Evolutionary conservation across 2,797 vertebrate genomes (phyloP), one percentile per base, ranked within the genome.

Genomic region (Carcharodon carcharias): DNA sequence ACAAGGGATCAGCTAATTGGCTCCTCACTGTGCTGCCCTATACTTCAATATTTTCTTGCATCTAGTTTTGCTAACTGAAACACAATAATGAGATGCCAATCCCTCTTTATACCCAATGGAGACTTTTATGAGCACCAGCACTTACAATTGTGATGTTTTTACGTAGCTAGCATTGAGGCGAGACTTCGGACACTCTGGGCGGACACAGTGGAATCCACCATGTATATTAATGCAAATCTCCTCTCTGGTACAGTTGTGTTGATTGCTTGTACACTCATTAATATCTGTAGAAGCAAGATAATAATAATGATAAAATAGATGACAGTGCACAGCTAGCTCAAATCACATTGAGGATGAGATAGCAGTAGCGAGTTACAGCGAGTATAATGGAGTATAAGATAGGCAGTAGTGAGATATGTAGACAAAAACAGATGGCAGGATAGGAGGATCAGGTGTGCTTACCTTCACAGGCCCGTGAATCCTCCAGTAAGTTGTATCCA

Each of bases 61-160:
- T 31, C 88, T 9, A 16, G 35, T n/a, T n/a, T 80, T 21, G 18
- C n/a, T 67, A 8, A 45, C 61, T 65, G 35, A 40, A 67, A 93
- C 21, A 8, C 58, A 91, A 31, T 6, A n/a, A 18, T 93, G 23
- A 3, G 35, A 93, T 26, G n/a, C 61, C 21, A 67, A 26, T 45
- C n/a, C 31, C n/a, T 45, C 6, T n/a, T 92, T 63, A 12, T 0
- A 23, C n/a, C 56, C n/a, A 12, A 26, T 67, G 12, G 91, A 67
- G 58, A n/a, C 45, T 26, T 65, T 93, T 65, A 8, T n/a, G 35
- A n/a, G 45, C 31, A 26, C 40, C 45, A 31, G 1, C 95, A 97
- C 98, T 99, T 97, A 99, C 99, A 98, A 97, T 2, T 98, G 96
- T 0, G 99, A 98, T 0, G 98, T 99, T 97, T 98, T 99, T 97